Base-by-base conservation (phyloP, 2,113 vertebrate species). In the Toxotes chatareus region DNA sequence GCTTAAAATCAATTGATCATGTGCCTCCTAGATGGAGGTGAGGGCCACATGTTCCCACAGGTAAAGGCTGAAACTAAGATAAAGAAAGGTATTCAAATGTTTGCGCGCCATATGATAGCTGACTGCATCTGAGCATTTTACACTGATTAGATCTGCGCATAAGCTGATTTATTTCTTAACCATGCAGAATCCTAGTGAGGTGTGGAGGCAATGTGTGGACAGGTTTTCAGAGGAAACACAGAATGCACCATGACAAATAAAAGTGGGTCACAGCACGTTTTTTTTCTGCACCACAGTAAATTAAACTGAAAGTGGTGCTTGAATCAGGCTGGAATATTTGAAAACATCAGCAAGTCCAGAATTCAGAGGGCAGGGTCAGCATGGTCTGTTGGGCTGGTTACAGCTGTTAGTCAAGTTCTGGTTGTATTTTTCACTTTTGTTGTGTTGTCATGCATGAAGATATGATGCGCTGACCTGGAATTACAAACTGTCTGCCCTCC, bases 41-140 rank as follows among this genome's bases (percentile, higher is more conserved):
- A 68, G 91, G 2, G 21, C 66, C 91, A 92, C 76, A 93, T 94
- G 74, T 73, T 95, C 90, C 95, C 94, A 0, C 95, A 94, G 40
- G 94, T 91, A 73, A 96, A 94, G 84, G 95, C 95, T 85, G 34
- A 32, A 49, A 70, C 34, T n/a, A 95, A 85, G 42, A 86, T 67
- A 73, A 74, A 57, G 27, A 70, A 17, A 23, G 23, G 11, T 56
- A 21, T 65, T 27, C 10, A 49, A 34, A 53, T 34, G 46, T 73
- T 61, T 69, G 57, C 23, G 32, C 21, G 14, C 34, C 2, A 53
- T 38, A n/a, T 38, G 64, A 74, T 34, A 44, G 74, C 63, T 46
- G 65, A 63, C 46, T 72, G 49, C 21, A 79, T 82, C 81, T 76
- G 59, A 66, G 53, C 31, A 82, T 69, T 46, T 62, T 16, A 40